These are phyloP conservation scores for Caenorhabditis brenneri DNA, from an alignment of 1,140 invertebrate species.

Conservation along the genomic window DNA sequence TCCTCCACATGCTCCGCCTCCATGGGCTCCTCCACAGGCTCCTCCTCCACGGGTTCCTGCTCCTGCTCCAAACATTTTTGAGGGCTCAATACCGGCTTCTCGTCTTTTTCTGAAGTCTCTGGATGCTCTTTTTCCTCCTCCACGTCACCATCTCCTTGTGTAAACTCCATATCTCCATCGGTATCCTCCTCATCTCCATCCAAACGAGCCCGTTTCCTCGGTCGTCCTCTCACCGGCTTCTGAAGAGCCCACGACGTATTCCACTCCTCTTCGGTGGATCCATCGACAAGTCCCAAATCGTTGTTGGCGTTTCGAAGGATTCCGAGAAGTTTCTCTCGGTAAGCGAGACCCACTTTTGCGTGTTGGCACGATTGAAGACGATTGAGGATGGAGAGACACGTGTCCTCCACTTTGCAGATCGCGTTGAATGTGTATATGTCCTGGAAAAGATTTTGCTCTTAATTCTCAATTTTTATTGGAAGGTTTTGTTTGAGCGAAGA, in stretches of 20 bases:
- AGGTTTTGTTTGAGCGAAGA: too few relatives aligned
- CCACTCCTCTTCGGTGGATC: background rate
- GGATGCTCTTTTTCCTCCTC: background rate
- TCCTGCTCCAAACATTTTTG: background rate
- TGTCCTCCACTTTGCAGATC: conserved; percentile 14
- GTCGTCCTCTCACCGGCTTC: background rate
- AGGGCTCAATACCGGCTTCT: too few relatives aligned
- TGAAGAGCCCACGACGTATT: background rate
- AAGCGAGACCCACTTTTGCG: background rate
- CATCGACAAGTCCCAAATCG: background rate
- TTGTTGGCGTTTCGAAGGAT: background rate
- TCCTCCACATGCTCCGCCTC: background rate
- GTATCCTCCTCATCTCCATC: background rate
- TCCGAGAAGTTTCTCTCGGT: background rate
- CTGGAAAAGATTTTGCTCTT: background rate
- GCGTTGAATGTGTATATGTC: conserved; percentile 27
- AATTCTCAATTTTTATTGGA: too few relatives aligned
- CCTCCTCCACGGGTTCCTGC: background rate
- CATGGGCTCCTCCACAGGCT: background rate
- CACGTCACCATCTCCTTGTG: background rate
- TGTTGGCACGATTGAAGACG: conserved; percentile 1
- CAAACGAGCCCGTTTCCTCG: background rate
- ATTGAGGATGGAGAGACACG: background rate
- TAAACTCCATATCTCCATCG: background rate
- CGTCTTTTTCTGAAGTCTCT: too few relatives aligned